Evolutionary conservation across 2,113 vertebrate genomes (phyloP).

Genomic region (Chionomys nivalis): DNA sequence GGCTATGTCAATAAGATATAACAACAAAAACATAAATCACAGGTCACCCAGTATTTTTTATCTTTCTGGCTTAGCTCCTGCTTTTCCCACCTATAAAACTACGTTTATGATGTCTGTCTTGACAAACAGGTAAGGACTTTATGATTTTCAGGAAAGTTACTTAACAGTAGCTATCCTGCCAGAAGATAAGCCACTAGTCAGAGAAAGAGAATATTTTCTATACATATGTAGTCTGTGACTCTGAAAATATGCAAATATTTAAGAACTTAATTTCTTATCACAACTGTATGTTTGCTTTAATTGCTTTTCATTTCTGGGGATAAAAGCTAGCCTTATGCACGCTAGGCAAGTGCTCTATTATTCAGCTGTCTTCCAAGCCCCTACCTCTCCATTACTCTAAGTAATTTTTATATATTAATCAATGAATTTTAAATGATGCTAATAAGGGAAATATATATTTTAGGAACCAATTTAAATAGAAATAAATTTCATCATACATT

Average conservation of each 20-base stretch:
- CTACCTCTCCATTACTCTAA: background rate
- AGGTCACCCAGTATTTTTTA: background rate
- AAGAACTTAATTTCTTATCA: background rate
- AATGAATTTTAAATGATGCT: slow-evolving; percentile 10
- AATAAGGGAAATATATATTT: background rate
- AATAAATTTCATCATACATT: background rate
- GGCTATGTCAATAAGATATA: background rate
- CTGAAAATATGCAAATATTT: background rate
- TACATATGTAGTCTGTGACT: background rate
- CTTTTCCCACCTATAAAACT: background rate
- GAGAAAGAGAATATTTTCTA: background rate
- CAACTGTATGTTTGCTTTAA: background rate
- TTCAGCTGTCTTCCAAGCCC: background rate
- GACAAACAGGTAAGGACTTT: background rate
- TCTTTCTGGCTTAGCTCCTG: background rate
- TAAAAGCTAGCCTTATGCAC: background rate
- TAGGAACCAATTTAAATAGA: background rate
- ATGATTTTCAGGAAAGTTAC: background rate
- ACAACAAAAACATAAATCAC: background rate
- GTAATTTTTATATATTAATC: background rate
- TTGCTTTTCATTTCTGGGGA: background rate
- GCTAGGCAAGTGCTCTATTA: background rate
- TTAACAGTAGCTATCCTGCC: background rate
- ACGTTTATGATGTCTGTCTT: background rate
- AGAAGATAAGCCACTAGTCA: background rate